Evolutionary conservation across 2,888 invertebrate genomes (phyloP), one percentile per base, ranked within the genome.

Genomic region (Leptinotarsa rubiginosa): DNA sequence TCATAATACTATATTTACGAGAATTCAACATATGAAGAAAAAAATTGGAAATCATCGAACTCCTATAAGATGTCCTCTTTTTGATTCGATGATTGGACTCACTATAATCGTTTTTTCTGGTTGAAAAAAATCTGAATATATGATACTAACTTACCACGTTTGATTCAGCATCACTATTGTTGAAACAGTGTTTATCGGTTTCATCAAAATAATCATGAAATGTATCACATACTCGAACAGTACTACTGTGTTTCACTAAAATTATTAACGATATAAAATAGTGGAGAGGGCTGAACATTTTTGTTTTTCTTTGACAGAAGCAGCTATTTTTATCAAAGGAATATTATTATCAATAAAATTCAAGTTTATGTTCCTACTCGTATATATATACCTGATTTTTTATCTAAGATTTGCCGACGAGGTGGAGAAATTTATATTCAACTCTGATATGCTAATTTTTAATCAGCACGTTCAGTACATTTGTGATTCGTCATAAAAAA

Each of bases 101-200:
- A 41, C 41, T 41, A 10, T 41, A 41, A 5, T 41, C 1, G 10
- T 41, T 41, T 41, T 41, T 10, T 41, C 41, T 41, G 5, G 31
- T 31, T 62, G n/a, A 5, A 4, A n/a, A 20, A 18, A n/a, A 49
- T 49, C 49, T 50, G 16, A 70, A 64, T 47, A 31, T 47, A 15
- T 10, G 41, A 41, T 49, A 12, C 18, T 7, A 16, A 64, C 49
- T 31, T 31, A 72, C 72, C 41, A 54, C 59, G 47, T 66, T 72
- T 22, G 31, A 62, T n/a, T 72, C 72, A 5, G 25, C 54, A 49
- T 72, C 72, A n/a, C 20, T 25, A 67, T 67, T 72, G 18, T 72
- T 47, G 47, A 18, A 47, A 50, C 72, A 72, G 31, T 67, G 52
- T 47, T 56, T 12, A 22, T 16, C 15, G 4, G 56, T 56, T 56